Evolutionary conservation across 2,113 vertebrate genomes (phyloP).

Genomic region (Petroica traversi): DNA sequence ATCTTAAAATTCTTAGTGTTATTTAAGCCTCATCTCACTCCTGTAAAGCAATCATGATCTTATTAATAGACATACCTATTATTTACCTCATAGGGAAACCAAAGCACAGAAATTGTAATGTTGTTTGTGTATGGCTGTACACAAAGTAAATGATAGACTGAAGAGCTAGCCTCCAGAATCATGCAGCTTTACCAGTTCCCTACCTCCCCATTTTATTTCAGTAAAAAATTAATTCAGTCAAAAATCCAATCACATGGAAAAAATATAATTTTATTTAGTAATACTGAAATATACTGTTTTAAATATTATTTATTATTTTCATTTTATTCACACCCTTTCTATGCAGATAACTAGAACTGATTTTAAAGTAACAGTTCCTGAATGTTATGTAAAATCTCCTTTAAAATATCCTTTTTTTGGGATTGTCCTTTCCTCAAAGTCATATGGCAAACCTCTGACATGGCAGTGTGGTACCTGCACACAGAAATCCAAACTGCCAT

Average conservation of each 20-base stretch:
- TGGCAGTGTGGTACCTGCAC: neutral
- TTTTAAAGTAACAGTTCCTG: neutral
- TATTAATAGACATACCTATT: neutral
- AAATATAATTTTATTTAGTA: neutral
- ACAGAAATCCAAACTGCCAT: neutral
- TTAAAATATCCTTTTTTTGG: neutral
- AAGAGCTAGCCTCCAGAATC: neutral
- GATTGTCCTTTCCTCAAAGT: conserved; percentile 10
- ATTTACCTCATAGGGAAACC: neutral
- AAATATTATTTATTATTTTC: neutral
- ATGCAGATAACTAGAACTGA: neutral
- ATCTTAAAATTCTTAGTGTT: neutral
- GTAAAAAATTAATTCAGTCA: neutral
- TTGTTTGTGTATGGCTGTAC: neutral
- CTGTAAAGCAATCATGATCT: neutral
- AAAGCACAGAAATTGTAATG: neutral
- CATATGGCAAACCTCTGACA: neutral
- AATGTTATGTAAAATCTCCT: neutral
- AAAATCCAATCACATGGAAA: neutral
- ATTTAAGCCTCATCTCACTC: neutral
- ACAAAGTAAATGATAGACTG: neutral
- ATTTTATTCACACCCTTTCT: neutral
- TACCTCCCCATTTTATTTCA: neutral
- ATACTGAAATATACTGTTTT: neutral
- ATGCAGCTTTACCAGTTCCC: neutral